Base-by-base conservation (phyloP, 2,888 invertebrate genomes). In the Erynnis tages region DNA sequence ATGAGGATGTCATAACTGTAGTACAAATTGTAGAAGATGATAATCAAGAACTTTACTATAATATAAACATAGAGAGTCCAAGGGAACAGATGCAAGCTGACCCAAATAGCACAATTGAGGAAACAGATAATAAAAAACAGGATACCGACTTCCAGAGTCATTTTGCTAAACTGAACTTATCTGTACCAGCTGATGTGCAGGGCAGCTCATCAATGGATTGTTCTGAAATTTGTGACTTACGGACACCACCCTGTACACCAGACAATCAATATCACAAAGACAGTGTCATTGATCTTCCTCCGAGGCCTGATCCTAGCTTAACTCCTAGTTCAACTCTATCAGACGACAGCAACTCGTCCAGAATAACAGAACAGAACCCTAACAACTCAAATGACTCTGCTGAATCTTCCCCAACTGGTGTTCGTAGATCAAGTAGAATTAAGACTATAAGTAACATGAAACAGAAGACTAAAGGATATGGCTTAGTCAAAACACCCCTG, bases 341-440 rank as follows among this genome's bases (percentile, higher is more conserved):
- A 7, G 89, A 89, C 74, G 87, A 89, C 49, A 89, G 89, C 53
- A 89, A 88, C 55, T 88, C 82, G 8, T 86, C 87, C 4, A 71
- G 86, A 58, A 65, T 73, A 0, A 73, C 73, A 35, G 89, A 89
- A 65, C 81, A 76, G 27, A 77, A 69, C 43, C 81, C 73, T 44
- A 73, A 64, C 27, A 74, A 77, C 59, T 82, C 84, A 0, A 86
- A 87, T 76, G 90, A 89, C 55, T 90, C 90, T 1, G 75, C 86
- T 1, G 90, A 88, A 49, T 88, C 89, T 3, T 88, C 88, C 16
- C 88, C 88, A n/a, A 79, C 82, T 25, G 90, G 91, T n/a, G 93
- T 95, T 0, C 83, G 95, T 13, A 90, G 95, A 38, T 95, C 95
- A 4, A 94, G 91, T 71, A 91, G 95, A 55, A 94, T 95, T 54